These are phyloP conservation scores for Tyria jacobaeae DNA, from an alignment of 2,888 invertebrate genomes.

Conservation along the genomic window DNA sequence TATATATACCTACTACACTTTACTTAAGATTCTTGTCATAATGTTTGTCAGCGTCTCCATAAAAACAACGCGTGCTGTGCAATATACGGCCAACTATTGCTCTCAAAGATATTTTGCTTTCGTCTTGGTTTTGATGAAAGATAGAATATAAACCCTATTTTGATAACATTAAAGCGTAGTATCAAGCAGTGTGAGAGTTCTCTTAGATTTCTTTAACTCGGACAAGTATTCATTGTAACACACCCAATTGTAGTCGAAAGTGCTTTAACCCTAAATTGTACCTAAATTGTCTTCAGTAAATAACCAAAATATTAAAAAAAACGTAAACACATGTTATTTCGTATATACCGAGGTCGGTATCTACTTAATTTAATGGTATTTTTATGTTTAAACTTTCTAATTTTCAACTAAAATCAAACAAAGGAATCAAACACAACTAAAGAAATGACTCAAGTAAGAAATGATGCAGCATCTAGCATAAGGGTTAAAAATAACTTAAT, in stretches of 20 bases:
- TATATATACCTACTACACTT: neutral
- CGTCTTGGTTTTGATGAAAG: constrained; percentile 23
- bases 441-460: too few species aligned
- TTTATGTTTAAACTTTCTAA: neutral
- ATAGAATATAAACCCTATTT: constrained; percentile 36
- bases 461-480: too few species aligned
- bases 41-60: constrained; percentile 60
- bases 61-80: constrained; percentile 62
- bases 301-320: constrained; percentile 32
- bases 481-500: too few species aligned
- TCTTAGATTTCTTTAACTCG: constrained; percentile 53
- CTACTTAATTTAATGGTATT: neutral
- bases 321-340: neutral
- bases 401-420: too few species aligned
- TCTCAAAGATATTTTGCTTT: constrained; percentile 49
- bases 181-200: constrained; percentile 20
- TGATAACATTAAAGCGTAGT: constrained; percentile 31
- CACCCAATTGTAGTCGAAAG: constrained; percentile 66
- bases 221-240: constrained; percentile 56
- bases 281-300: constrained; percentile 67
- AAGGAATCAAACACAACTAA: too few species aligned
- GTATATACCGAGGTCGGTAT: neutral
- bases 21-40: constrained; percentile 39
- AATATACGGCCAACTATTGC: constrained; percentile 60
- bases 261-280: constrained; percentile 63